Evolutionary conservation across 2,888 invertebrate species (phyloP), one percentile per base, ranked within the genome.

Genomic region (Lissonota sp.): DNA sequence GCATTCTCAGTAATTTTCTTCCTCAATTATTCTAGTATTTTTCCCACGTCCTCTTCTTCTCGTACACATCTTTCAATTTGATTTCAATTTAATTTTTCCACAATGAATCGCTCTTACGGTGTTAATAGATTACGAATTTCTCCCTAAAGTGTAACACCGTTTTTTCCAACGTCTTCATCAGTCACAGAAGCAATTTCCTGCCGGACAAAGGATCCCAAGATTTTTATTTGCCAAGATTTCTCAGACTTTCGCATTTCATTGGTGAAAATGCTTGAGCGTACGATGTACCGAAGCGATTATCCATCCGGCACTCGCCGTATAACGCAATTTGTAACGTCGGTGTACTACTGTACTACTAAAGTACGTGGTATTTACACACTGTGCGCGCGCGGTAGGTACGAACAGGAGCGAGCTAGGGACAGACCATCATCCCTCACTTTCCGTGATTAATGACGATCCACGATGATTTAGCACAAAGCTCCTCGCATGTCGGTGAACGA

Each of bases 401-500:
- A 71, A 81, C 55, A 55, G 70, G 37, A 81, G 73, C 55, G 66
- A 80, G 51, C 60, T 16, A 66, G 80, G 70, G 70, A 66, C 58
- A 55, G 64, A 62, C 72, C 77, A 71, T 74, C 83, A 78, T 82
- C 86, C 84, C 85, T 88, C 86, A 85, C 86, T 84, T 84, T 82
- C 80, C 57, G 81, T 88, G 88, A 88, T 88, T 88, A 88, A 88
- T 85, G 88, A 88, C 84, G 85, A 84, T 84, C 73, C 64, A 64
- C 83, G 86, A 88, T 88, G 88, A 88, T 88, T 88, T 88, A 88
- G 87, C 83, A 82, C 51, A 83, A 80, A 76, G 73, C 70, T 74
- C 62, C 66, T 78, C 72, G 82, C 80, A 75, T 82, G 84, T 83
- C 79, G 73, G 83, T 83, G 81, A 82, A 76, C 82, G 72, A 74